Evolutionary conservation across 2,888 invertebrate species (phyloP), one percentile per base, ranked within the genome.

Genomic region (Morpho deidamia): DNA sequence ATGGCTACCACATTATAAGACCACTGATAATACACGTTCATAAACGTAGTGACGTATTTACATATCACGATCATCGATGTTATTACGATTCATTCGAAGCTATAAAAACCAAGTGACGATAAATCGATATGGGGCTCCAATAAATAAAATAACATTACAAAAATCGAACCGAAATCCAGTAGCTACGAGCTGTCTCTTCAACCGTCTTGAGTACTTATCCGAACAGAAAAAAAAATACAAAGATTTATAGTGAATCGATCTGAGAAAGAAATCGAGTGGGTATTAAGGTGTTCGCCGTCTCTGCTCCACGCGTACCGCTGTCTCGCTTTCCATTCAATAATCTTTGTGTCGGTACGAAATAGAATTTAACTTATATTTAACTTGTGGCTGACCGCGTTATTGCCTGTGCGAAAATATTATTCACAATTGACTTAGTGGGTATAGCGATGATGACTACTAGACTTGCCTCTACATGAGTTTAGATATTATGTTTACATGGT

Each of bases 241-340:
- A 80, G 82, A 82, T 82, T 81, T 83, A 83, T 82, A 75, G 79
- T 76, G 75, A 78, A 83, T 82, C 81, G 81, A 83, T 83, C 81
- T 76, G 67, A 71, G 71, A 71, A 79, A 72, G 77, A 75, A 78
- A 82, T 81, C 79, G 76, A 77, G 75, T 74, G 71, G 23, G 63
- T 70, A 68, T 70, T 75, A 73, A 74, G 73, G 67, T 68, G 70
- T 48, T 48, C 37, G 7, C 61, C 58, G 35, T 76, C 71, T 60
- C 69, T 47, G 42, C 72, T 65, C 7, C 58, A 45, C 74, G 9
- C 50, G 11, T 11, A 44, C 53, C 8, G 37, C 56, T 47, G 11
- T 76, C 76, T 69, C 72, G 53, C 60, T 74, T 70, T 67, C 68
- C 81, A 78, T 82, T 81, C 78, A 80, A 11, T 51, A 33, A 49